phyloP scores from a whole-genome alignment of 2,888 invertebrate species.

The Brachyptera risi region DNA sequence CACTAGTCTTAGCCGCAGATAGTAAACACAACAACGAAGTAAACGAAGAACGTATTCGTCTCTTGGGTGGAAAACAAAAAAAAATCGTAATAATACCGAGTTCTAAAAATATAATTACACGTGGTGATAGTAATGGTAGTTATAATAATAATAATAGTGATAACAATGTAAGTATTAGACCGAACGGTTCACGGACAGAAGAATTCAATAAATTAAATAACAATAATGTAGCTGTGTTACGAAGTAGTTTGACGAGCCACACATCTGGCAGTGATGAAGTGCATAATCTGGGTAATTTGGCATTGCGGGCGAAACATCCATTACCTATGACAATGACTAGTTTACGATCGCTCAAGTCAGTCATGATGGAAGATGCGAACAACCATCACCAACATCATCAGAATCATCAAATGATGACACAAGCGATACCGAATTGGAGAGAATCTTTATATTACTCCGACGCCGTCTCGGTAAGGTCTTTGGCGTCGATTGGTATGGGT shows the following conservation, averaged over 20 bases:
- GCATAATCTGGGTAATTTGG: neutral
- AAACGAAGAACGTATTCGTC: slow-evolving; percentile 22
- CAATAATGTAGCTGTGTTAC: neutral
- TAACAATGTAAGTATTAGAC: neutral
- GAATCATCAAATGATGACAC: neutral
- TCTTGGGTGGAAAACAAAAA: slow-evolving; percentile 15
- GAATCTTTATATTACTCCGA: slow-evolving; percentile 46
- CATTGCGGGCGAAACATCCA: neutral
- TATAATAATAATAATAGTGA: slow-evolving; percentile 8
- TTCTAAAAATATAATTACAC: neutral
- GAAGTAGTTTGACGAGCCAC: neutral
- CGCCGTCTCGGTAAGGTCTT: slow-evolving; percentile 70
- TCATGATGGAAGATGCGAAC: slow-evolving; percentile 4
- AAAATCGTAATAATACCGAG: slow-evolving; percentile 25
- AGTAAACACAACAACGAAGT: too few relatives aligned
- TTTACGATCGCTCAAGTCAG: slow-evolving; percentile 23
- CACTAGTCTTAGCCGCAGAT: too few relatives aligned
- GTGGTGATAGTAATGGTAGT: too few relatives aligned
- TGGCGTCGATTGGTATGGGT: slow-evolving; percentile 83
- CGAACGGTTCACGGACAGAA: neutral
- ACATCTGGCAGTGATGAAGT: neutral
- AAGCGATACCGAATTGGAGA: neutral
- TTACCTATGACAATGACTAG: slow-evolving; percentile 23
- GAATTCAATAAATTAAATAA: slow-evolving; percentile 10
- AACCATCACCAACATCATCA: neutral